Evolutionary conservation across 2,113 vertebrate species (phyloP).

Genomic region (Gracilinanus agilis): DNA sequence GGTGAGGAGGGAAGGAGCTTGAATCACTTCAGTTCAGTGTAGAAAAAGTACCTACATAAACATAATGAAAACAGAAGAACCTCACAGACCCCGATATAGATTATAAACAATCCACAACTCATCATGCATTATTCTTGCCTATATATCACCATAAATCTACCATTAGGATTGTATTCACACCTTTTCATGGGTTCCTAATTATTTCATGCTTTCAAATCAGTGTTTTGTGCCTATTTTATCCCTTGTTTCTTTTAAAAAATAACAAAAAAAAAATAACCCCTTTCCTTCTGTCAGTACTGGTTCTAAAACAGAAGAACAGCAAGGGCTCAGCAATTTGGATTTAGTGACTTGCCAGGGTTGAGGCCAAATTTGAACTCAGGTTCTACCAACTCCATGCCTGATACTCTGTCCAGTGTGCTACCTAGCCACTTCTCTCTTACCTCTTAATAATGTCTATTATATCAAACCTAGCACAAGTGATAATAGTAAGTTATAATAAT

Average conservation of each 20-base stretch:
- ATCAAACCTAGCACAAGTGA: neutral
- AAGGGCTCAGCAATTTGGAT: too few relatives aligned
- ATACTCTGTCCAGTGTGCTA: too few relatives aligned
- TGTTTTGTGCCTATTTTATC: neutral
- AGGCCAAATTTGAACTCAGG: too few relatives aligned
- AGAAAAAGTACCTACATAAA: neutral
- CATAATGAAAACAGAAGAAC: neutral
- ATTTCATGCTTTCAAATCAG: neutral
- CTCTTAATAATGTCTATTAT: neutral
- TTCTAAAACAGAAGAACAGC: too few relatives aligned
- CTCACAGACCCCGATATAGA: neutral
- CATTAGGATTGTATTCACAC: neutral
- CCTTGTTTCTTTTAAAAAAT: too few relatives aligned
- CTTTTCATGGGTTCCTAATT: neutral
- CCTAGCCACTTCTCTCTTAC: neutral
- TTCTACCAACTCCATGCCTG: too few relatives aligned
- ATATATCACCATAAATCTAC: neutral
- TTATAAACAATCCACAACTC: neutral
- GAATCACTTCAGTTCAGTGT: neutral
- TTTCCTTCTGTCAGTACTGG: too few relatives aligned
- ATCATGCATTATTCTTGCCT: neutral
- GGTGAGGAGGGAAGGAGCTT: neutral
- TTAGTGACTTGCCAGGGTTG: too few relatives aligned
- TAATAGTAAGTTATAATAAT: neutral
- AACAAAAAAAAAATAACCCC: too few relatives aligned